Conservation (phyloP, 2,113 vertebrate species). For the Danio rerio region DNA sequence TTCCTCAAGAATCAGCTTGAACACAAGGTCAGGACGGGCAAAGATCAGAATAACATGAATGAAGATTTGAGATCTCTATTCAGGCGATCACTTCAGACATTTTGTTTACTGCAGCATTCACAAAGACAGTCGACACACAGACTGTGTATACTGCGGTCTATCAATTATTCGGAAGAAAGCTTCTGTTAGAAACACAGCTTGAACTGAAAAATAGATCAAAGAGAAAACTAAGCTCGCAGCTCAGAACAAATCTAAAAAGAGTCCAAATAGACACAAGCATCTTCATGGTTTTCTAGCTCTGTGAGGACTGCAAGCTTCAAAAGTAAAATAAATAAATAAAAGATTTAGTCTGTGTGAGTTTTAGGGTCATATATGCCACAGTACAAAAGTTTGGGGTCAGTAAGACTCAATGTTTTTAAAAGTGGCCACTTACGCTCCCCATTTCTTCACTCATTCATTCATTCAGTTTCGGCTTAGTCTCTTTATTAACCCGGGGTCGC, state of each 20-base stretch:
- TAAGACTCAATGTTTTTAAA: neutral
- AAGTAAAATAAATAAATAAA: too few species aligned
- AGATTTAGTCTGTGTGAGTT: too few species aligned
- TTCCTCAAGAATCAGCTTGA: neutral
- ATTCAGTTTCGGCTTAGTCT: too few species aligned
- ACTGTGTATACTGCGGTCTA: neutral
- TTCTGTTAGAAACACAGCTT: neutral
- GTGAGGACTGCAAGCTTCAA: neutral
- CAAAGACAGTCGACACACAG: neutral
- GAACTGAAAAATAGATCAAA: neutral
- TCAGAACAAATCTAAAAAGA: neutral
- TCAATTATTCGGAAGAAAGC: conserved; percentile 6
- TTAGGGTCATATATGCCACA: neutral
- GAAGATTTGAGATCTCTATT: neutral
- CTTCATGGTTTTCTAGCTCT: neutral
- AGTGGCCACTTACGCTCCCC: neutral
- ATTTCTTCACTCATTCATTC: neutral
- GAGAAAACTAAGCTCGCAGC: neutral
- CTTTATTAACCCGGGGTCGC: too few species aligned
- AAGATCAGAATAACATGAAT: neutral
- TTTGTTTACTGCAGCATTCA: neutral
- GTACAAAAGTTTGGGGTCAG: neutral
- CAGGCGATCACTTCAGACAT: neutral
- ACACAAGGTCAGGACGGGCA: neutral
- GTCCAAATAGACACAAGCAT: neutral